Percentiles rank a stretch among this genome's conserved stretches.
phyloP scores from a whole-genome alignment of 37 sponge, comb jelly and placozoan species.

The Beroe forskalii region DNA sequence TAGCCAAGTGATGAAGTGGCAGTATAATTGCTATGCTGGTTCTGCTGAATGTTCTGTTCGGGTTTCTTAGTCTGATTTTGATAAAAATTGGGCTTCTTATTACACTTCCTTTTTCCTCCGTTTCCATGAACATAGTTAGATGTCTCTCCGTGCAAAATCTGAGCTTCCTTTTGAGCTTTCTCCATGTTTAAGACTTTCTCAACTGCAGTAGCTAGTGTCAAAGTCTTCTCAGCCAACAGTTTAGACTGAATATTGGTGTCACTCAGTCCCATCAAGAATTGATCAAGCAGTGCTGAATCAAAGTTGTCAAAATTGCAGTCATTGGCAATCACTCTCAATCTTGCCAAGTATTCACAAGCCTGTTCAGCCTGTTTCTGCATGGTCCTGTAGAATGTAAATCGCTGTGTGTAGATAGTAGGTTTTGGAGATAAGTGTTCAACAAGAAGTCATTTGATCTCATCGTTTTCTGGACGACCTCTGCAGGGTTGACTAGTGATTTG shows the following conservation, averaged over 20 bases:
- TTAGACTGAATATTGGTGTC: neutral
- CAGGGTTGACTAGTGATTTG: conserved; percentile 26
- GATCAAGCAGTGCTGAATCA: neutral
- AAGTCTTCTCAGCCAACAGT: neutral
- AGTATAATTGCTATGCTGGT: no score
- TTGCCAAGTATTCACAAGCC: neutral
- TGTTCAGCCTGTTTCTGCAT: neutral
- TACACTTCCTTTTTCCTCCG: neutral
- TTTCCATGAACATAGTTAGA: neutral
- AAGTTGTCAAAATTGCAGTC: conserved; percentile 12
- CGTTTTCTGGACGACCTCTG: neutral
- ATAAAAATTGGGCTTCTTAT: neutral
- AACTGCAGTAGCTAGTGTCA: neutral
- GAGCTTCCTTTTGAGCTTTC: neutral
- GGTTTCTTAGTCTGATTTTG: no score
- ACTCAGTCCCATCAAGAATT: neutral
- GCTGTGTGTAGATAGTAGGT: neutral
- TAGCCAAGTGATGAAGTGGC: no score
- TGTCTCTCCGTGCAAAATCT: conserved; percentile 10
- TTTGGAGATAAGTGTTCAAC: conserved; percentile 1
- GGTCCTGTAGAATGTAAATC: neutral
- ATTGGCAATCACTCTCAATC: conserved; percentile 20
- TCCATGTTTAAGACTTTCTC: neutral
- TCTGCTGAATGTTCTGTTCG: no score
- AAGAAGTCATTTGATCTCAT: neutral